phyloP scores from a whole-genome alignment of 2,113 vertebrate genomes.

The Podarcis raffonei region DNA sequence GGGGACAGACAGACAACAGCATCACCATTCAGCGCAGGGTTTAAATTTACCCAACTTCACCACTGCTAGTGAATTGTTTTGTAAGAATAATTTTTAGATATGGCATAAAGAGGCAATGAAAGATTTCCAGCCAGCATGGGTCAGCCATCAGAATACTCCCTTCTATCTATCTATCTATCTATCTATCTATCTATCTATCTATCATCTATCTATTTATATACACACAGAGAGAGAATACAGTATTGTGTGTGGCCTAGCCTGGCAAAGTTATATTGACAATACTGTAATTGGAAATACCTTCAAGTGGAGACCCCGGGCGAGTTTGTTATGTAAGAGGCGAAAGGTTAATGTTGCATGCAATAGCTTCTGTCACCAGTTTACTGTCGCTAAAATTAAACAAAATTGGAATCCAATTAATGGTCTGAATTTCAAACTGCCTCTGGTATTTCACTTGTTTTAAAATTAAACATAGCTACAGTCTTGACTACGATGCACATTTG shows the following conservation, averaged over 20 bases:
- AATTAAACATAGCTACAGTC: slow-evolving; percentile 39
- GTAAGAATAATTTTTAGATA: background rate
- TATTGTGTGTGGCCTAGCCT: slow-evolving; percentile 33
- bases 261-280: slow-evolving; percentile 37
- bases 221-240: background rate
- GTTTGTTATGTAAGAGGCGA: slow-evolving; percentile 15
- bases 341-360: slow-evolving; percentile 54
- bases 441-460: slow-evolving; percentile 39
- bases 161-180: slow-evolving; percentile 11
- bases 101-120: background rate
- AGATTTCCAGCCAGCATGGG: slow-evolving; percentile 33
- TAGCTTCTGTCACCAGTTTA: slow-evolving; percentile 56
- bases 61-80: too few species aligned
- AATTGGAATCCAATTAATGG: slow-evolving; percentile 49
- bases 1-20: too few species aligned
- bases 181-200: too few species aligned
- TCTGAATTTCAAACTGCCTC: slow-evolving; percentile 53
- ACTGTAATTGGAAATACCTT: slow-evolving; percentile 45
- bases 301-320: slow-evolving; percentile 25
- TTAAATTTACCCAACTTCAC: background rate
- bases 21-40: background rate
- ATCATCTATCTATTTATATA: too few species aligned
- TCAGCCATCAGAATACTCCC: slow-evolving; percentile 41
- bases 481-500: slow-evolving; percentile 45
- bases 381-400: slow-evolving; percentile 60